Evolutionary conservation across 2,797 vertebrate genomes (phyloP).

Genomic region (Peromyscus aztecus): DNA sequence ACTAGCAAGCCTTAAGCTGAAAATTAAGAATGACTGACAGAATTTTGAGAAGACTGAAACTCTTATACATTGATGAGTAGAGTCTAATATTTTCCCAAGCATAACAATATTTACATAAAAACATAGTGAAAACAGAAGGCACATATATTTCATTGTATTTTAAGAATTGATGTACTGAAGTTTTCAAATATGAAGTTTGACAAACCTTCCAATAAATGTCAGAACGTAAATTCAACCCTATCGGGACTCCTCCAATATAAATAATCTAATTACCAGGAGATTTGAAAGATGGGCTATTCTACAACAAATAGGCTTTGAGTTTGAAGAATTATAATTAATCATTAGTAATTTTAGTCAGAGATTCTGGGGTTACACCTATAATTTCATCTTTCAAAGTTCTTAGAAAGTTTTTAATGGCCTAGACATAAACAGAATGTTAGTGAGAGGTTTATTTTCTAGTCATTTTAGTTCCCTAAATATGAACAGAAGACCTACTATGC

Average conservation of each 20-base stretch:
- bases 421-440: neutral
- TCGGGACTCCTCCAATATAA: conserved; percentile 28
- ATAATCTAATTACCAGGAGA: conserved; percentile 41
- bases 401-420: neutral
- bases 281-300: conserved; percentile 25
- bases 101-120: conserved; percentile 43
- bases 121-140: neutral
- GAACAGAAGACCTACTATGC: neutral
- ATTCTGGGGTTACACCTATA: neutral
- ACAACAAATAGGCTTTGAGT: conserved; percentile 32
- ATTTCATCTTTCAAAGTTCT: neutral
- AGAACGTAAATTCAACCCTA: conserved; percentile 22
- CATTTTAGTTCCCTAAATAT: neutral
- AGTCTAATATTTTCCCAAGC: conserved; percentile 53
- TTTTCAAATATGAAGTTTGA: conserved; percentile 38
- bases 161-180: neutral
- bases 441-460: neutral
- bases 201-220: conserved; percentile 44
- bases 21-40: conserved; percentile 24
- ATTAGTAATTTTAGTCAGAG: neutral
- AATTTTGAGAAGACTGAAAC: neutral
- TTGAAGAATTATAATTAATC: conserved; percentile 46
- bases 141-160: conserved; percentile 49
- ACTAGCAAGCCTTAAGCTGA: neutral
- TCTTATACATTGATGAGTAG: conserved; percentile 32